Base-by-base conservation (phyloP, 2,113 vertebrate genomes). In the Suricata suricatta region DNA sequence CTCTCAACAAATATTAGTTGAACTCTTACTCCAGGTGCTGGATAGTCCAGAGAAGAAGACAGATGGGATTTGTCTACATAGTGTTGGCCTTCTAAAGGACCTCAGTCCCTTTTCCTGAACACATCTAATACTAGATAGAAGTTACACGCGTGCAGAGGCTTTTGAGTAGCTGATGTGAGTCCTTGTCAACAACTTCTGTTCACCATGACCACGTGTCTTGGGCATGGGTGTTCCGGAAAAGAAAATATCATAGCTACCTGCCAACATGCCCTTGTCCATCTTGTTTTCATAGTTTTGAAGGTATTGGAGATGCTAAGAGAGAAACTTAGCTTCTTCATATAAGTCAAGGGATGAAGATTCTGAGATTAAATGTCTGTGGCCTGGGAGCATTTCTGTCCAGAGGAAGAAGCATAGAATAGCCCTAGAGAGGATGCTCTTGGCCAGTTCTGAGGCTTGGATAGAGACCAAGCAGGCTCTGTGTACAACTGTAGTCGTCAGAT, bases 241-340 rank as follows among this genome's bases (percentile, higher is more conserved):
- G 35, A 83, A 52, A 66, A 71, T 19, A 68, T 74, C 25, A 38
- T 38, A 57, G 29, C 44, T 54, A 2, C 4, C 0, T 33, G 23
- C 3, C 29, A 19, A 13, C 0, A 19, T 60, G 41, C 35, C 19
- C 47, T 79, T n/a, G n/a, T 10, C 1, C 3, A 0, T 35, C 76
- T 88, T 91, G 60, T 71, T 31, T 60, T 50, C 25, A 33, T 83
- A 57, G 54, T 50, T 66, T 27, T 47, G 41, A 92, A 33, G 8
- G 19, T 29, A 38, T 88, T 35, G 52, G 81, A 84, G n/a, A 74
- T 85, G n/a, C 77, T 64, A 52, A 87, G 63, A 90, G 41, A 74
- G 69, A 54, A 84, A 88, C 50, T 47, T 47, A 68, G 9, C 5
- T 38, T 91, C 69, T 83, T 83, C 66, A 3, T 66, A 15, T 63